Percentiles rank a stretch among this genome's conserved stretches.
Conservation (phyloP, 2,113 vertebrate species). For the Puma concolor region DNA sequence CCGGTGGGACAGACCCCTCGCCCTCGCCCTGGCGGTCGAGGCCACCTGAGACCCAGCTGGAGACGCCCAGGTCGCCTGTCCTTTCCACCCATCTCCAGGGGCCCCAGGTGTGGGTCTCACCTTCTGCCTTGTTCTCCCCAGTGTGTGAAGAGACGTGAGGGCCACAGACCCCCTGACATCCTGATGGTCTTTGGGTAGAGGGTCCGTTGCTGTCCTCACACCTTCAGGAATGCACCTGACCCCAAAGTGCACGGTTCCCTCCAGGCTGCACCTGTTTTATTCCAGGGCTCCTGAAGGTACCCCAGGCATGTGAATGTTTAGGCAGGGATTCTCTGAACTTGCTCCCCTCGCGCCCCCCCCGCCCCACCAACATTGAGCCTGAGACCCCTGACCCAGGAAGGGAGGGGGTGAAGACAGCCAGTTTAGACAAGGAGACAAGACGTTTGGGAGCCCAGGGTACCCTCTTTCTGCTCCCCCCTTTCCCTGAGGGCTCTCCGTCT, state of each 20-base stretch:
- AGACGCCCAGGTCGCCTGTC: neutral
- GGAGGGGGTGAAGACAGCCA: neutral
- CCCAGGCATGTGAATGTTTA: neutral
- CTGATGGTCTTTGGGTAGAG: neutral
- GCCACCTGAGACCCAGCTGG: too few relatives aligned
- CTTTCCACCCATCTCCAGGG: neutral
- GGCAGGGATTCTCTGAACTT: neutral
- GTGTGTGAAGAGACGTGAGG: neutral
- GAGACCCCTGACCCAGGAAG: neutral
- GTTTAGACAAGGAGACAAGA: neutral
- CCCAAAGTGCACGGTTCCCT: neutral
- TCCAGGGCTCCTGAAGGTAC: neutral
- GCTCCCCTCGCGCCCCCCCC: fast-evolving
- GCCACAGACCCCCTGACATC: neutral
- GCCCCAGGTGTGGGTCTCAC: too few relatives aligned
- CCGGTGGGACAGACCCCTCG: neutral
- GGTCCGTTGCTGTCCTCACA: fast-evolving
- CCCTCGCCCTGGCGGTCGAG: neutral
- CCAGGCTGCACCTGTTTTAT: fast-evolving
- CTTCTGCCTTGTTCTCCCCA: neutral
- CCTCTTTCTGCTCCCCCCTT: too few relatives aligned
- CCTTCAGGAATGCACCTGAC: neutral
- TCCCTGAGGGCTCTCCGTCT: neutral
- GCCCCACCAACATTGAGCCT: fast-evolving
- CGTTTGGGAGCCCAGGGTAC: fast-evolving